These are phyloP conservation scores for Lycocorax pyrrhopterus DNA, from an alignment of 2,113 vertebrate genomes.

Conservation along the genomic window DNA sequence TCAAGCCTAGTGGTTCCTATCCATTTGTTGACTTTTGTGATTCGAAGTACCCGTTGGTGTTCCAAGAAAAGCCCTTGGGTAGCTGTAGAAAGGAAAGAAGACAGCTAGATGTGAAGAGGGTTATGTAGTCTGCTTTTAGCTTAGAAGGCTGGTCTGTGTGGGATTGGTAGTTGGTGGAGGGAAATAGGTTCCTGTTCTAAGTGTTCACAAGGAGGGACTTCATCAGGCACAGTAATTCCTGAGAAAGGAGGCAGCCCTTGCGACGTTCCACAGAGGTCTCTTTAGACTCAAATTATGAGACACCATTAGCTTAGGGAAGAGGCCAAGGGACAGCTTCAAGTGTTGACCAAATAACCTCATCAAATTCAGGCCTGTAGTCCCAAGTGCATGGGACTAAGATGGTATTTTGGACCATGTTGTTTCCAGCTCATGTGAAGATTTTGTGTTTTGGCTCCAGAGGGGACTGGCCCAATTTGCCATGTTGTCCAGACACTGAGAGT, in stretches of 20 bases:
- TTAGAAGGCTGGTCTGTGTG: neutral
- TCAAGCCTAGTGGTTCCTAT: neutral
- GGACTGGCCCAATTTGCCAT: neutral
- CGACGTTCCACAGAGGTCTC: neutral
- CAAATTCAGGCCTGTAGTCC: neutral
- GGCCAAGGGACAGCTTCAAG: neutral
- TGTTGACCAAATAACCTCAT: neutral
- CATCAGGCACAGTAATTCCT: neutral
- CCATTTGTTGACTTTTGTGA: neutral
- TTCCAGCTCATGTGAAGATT: neutral
- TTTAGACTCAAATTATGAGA: neutral
- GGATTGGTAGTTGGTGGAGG: fast-evolving
- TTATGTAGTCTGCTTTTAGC: neutral
- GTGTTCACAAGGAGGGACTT: neutral
- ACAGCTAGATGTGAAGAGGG: neutral
- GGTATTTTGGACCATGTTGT: neutral
- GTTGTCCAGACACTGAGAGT: neutral
- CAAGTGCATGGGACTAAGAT: neutral
- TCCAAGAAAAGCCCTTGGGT: neutral
- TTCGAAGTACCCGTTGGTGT: neutral
- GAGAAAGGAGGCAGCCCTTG: neutral
- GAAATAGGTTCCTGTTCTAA: neutral
- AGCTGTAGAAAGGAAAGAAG: neutral
- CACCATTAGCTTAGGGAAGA: neutral
- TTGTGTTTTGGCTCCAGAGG: neutral